Evolutionary conservation across 2,888 invertebrate species (phyloP), one percentile per base, ranked within the genome.

Genomic region (Philaethria dido): DNA sequence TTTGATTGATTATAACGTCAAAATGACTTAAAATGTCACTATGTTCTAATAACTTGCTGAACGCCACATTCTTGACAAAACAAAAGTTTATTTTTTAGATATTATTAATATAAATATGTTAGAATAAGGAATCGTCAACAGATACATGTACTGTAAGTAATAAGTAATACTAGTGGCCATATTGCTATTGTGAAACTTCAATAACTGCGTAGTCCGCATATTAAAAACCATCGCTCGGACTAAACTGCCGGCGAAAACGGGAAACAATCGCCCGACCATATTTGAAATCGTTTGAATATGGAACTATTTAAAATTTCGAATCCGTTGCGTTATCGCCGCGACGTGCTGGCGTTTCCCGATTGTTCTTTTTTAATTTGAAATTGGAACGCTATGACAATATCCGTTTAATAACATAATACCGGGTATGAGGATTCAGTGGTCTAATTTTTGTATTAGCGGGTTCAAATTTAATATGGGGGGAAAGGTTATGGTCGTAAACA

Each of bases 231-330:
- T 81, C 76, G 78, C 73, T 75, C 78, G 75, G 74, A 75, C 78
- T 77, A 75, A 87, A 86, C 85, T 86, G 86, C 83, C 80, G 83
- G 89, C 90, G 88, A 92, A 91, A 90, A 89, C 89, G 91, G 91
- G 92, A 91, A 91, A 92, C 91, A 91, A 89, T 89, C 83, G 87
- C 73, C 76, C 76, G 80, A 85, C 91, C 92, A 92, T 92, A 90
- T 92, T 88, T 85, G 90, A 88, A 88, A 86, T 84, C 82, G 84
- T 89, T 88, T 87, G 86, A 88, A 87, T 87, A 89, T 89, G 87
- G 88, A 89, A 91, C 90, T 92, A 91, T 92, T 92, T 92, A 89
- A 91, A 91, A 92, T 92, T 91, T 92, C 86, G 92, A 91, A 91
- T 90, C 89, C 91, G 92, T 92, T 90, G 87, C 88, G 89, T 90